A percentile compares a stretch with the other conserved stretches of the same genome.
Conservation (phyloP, 2,888 invertebrate species). For the Thecocarcelia acutangulata region DNA sequence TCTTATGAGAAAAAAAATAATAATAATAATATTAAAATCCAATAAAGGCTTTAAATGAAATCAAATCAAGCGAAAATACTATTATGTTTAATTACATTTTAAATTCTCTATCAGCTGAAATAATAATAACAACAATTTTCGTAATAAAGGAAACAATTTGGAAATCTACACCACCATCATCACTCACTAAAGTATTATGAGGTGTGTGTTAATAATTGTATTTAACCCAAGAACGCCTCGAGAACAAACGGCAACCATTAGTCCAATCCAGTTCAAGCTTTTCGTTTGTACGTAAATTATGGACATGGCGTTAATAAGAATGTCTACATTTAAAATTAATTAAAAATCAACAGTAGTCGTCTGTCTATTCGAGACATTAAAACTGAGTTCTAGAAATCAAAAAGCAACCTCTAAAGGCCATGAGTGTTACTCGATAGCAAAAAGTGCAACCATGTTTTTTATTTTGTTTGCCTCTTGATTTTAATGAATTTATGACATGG, state of each 20-base stretch:
- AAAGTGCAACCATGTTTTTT: background rate
- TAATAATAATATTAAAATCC: no score
- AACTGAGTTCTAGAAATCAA: conserved; percentile 55
- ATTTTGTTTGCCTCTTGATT: background rate
- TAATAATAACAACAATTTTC: conserved; percentile 18
- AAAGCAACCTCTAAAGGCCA: conserved; percentile 45
- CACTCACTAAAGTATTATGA: conserved; percentile 45
- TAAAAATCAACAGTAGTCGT: conserved; percentile 36
- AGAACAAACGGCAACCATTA: background rate
- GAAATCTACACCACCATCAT: conserved; percentile 31
- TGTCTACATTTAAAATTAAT: conserved; percentile 49
- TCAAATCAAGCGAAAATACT: background rate
- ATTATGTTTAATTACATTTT: background rate
- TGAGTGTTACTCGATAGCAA: conserved; percentile 23
- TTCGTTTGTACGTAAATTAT: conserved; percentile 25
- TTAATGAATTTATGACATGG: conserved; percentile 58
- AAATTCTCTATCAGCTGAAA: background rate
- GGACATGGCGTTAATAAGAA: conserved; percentile 35
- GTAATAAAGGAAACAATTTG: conserved; percentile 29
- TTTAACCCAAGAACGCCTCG: conserved; percentile 42
- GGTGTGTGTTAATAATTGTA: conserved; percentile 49
- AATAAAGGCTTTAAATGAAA: background rate
- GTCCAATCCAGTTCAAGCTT: background rate
- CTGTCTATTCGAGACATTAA: conserved; percentile 4
- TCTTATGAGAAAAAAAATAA: no score